These are phyloP conservation scores for Furcifer pardalis DNA, from an alignment of 2,797 vertebrate species.

Conservation along the genomic window DNA sequence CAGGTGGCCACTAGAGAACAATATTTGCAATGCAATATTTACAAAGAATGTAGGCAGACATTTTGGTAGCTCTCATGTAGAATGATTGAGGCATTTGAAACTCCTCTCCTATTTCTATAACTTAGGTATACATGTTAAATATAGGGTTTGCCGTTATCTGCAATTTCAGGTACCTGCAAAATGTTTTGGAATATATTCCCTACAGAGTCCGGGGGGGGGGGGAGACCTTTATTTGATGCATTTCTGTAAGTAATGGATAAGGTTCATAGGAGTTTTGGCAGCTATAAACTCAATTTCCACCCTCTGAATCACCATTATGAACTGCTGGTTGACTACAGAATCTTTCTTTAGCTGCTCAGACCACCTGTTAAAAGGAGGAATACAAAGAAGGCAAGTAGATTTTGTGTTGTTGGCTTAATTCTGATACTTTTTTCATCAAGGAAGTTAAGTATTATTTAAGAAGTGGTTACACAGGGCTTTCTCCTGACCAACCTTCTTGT, in stretches of 20 bases:
- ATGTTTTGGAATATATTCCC: too few relatives aligned
- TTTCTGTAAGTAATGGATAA: not conserved
- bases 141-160: too few relatives aligned
- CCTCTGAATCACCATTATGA: not conserved
- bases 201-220: too few relatives aligned
- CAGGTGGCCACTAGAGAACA: too few relatives aligned
- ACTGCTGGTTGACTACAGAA: too few relatives aligned
- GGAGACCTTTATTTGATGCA: not conserved
- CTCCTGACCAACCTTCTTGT: not conserved
- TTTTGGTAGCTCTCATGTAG: too few relatives aligned
- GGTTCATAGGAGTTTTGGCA: not conserved
- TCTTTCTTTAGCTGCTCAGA: not conserved
- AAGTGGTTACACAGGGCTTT: not conserved
- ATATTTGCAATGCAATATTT: too few relatives aligned
- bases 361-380: not conserved
- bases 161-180: too few relatives aligned
- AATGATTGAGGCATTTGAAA: too few relatives aligned
- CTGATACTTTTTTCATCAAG: not conserved
- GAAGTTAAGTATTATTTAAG: not conserved
- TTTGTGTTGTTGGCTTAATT: not conserved
- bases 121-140: too few relatives aligned
- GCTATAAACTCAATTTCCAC: not conserved
- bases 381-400: not conserved
- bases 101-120: too few relatives aligned
- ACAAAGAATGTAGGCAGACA: too few relatives aligned